These are phyloP conservation scores for Cebus imitator DNA, from an alignment of 2,113 vertebrate genomes.

Conservation along the genomic window DNA sequence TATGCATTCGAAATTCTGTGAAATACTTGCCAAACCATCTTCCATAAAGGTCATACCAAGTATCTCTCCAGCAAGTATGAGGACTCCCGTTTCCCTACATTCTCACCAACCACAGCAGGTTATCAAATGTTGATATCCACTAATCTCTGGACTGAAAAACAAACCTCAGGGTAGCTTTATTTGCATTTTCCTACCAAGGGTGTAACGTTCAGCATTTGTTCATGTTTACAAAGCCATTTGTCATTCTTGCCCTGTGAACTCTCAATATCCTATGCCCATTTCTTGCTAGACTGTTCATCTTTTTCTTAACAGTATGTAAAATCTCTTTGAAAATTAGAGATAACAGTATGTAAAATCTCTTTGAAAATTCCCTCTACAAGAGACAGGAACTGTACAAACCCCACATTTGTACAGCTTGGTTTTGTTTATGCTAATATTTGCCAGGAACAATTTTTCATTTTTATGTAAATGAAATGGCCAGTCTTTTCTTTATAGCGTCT, in stretches of 20 bases:
- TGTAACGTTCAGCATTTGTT: not conserved
- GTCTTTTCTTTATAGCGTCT: not conserved
- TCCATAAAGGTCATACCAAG: not conserved
- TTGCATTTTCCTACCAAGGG: not conserved
- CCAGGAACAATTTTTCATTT: not conserved
- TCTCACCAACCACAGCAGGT: not conserved
- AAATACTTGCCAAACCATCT: not conserved
- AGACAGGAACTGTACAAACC: not conserved
- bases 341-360: not conserved
- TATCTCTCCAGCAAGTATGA: not conserved
- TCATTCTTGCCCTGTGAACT: not conserved
- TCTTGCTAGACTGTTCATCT: not conserved
- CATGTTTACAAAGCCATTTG: not conserved
- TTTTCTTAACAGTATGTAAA: not conserved
- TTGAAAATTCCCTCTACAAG: not conserved
- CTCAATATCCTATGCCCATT: not conserved
- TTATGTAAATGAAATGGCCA: conserved; percentile 9
- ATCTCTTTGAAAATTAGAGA: not conserved
- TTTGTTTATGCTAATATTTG: not conserved
- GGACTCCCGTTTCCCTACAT: not conserved
- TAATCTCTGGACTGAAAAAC: not conserved
- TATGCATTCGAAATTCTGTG: not conserved
- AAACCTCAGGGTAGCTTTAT: not conserved
- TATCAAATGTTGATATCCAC: not conserved
- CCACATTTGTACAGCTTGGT: not conserved